Evolutionary conservation across 1,140 invertebrate species (phyloP), one percentile per base, ranked within the genome.

Genomic region (Drosophila tropicalis): DNA sequence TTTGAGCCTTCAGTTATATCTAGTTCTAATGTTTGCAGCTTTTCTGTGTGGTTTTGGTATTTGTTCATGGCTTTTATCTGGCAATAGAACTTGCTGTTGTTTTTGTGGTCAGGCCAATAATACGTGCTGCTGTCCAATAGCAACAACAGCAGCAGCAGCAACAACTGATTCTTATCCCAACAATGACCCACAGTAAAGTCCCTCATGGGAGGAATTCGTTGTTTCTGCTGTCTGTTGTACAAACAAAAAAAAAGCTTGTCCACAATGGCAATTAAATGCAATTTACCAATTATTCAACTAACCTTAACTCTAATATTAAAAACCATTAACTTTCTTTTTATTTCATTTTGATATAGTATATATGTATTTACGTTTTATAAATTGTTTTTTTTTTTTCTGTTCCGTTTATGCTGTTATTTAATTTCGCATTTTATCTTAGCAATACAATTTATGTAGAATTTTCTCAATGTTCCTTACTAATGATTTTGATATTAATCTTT

Each of bases 21-120:
- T 91, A 81, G 81, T 90, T 85, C 70, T 91, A 81, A 81, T 91
- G 70, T 79, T 91, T 84, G 89, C 85, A 83, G 90, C 90, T 91
- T 91, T 91, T 91, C 62, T 91, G 71, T 91, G 90, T 91, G 90
- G 90, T 91, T 91, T 91, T 81, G 90, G 90, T 91, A 81, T 91
- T 84, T 91, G 90, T 91, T 90, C 86, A 90, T 91, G 90, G 90
- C 90, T 91, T 91, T 87, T 91, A 80, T 79, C 72, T 36, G 74
- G 77, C 68, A 80, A 90, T 64, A 66, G 76, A 60, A 77, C 75
- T 34, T 65, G 51, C 44, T 70, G 81, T 71, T 74, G 77, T 72
- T 89, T 84, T 67, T 89, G 77, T 68, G 68, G 80, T 72, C 60
- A 72, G 70, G 62, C 54, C 12, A 55, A 74, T 67, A 69, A 41